Base-by-base conservation (phyloP, 2,797 vertebrate species). In the Sparus aurata region DNA sequence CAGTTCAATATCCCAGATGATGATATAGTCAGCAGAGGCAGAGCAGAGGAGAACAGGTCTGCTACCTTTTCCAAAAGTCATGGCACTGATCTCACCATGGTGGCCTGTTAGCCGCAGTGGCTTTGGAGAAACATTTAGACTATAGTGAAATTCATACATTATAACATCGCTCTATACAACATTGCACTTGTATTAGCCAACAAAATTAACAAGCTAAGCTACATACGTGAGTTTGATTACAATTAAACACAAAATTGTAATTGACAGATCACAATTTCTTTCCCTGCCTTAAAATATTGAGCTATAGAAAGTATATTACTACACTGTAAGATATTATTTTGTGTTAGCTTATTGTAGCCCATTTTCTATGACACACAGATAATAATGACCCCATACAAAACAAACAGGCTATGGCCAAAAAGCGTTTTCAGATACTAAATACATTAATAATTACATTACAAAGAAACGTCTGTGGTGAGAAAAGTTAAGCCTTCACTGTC, bases 21-120 rank as follows among this genome's bases (percentile, higher is more conserved):
- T 96, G 52, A 96, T 30, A 50, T 96, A 95, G 78, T 95, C 94
- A 66, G 89, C 80, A 77, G 95, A 95, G 60, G 95, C 93, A 52
- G 95, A 95, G 70, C 94, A 96, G 43, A 96, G 92, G 12, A 94
- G 58, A 47, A 90, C 64, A 53, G 92, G 91, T 8, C 49, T 62
- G 64, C 64, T 90, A 49, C 57, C 47, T 55, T 74, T 91, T 5
- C 94, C 93, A 92, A 96, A 96, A 7, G 91, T 87, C 91, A 95
- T 87, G 59, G 95, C 92, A 71, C 75, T 87, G 65, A 96, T 79
- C 61, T 91, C 80, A 43, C 85, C 75, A 68, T 95, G 93, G 82
- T 96, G 95, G 57, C 95, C 95, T 43, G 81, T 93, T 3, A 96
- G 91, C 43, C 85, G 64, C 34, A 96, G 63, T 2, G 93, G 87